A percentile compares a stretch with the other conserved stretches of the same genome.
Conservation (phyloP, 2,113 vertebrate species). For the Alces alces region DNA sequence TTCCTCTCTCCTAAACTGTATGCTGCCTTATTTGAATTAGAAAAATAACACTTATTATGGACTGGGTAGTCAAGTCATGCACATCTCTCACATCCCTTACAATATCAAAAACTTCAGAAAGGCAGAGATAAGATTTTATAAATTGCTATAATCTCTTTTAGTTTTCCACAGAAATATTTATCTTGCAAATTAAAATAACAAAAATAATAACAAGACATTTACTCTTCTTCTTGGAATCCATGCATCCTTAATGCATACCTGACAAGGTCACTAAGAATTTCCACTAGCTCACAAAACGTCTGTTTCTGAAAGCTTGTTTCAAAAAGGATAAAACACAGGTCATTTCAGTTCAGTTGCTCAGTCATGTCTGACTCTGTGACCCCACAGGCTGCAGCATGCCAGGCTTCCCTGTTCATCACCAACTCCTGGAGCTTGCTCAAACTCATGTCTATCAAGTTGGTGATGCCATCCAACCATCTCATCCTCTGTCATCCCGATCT, state of each 20-base stretch:
- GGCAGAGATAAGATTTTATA: background rate
- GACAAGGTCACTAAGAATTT: conserved; percentile 19
- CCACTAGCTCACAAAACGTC: background rate
- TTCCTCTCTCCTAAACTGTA: background rate
- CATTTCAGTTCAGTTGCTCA: background rate
- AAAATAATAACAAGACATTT: background rate
- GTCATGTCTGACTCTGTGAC: background rate
- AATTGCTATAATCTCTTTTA: background rate
- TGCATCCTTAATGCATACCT: background rate
- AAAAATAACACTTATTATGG: background rate
- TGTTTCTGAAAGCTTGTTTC: background rate
- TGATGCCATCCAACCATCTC: background rate
- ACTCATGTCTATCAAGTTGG: background rate
- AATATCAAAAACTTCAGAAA: background rate
- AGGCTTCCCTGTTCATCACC: background rate
- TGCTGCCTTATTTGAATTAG: background rate
- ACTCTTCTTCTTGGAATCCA: background rate
- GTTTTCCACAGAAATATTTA: background rate
- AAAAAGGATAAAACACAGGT: background rate
- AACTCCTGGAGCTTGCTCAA: background rate
- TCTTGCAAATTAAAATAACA: conserved; percentile 22
- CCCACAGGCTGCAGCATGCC: background rate
- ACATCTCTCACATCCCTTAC: background rate
- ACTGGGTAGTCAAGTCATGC: background rate
- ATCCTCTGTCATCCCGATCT: background rate